These are phyloP conservation scores for Brachyistius frenatus DNA, from an alignment of 2,113 vertebrate species.

Conservation along the genomic window DNA sequence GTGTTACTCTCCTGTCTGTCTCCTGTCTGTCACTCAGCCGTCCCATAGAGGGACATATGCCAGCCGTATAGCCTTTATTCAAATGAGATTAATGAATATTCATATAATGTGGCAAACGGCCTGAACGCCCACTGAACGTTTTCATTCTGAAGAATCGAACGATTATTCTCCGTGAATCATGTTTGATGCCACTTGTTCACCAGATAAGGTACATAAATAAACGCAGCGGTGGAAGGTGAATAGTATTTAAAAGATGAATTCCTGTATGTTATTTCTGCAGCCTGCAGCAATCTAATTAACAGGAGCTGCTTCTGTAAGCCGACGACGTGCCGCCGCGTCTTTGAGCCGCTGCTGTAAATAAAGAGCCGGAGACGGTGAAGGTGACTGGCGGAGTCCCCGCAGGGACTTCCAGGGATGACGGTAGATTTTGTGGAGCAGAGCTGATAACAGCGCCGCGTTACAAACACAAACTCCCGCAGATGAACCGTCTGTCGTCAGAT, in stretches of 20 bases:
- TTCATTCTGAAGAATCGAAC: slow-evolving; percentile 40
- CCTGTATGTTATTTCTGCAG: slow-evolving; percentile 60
- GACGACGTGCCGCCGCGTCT: no score
- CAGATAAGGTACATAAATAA: slow-evolving; percentile 57
- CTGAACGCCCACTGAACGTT: slow-evolving; percentile 59
- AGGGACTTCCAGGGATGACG: slow-evolving; percentile 66
- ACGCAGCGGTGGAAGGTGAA: slow-evolving; percentile 44
- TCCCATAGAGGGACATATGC: slow-evolving; percentile 43
- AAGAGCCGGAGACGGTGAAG: slow-evolving; percentile 69
- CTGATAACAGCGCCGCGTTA: slow-evolving; percentile 62
- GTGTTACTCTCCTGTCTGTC: slow-evolving; percentile 21
- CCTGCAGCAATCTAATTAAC: slow-evolving; percentile 63
- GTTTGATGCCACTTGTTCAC: slow-evolving; percentile 30
- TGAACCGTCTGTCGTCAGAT: slow-evolving; percentile 56
- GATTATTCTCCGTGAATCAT: slow-evolving; percentile 26
- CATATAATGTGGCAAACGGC: slow-evolving; percentile 65
- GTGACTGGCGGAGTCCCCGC: slow-evolving; percentile 73
- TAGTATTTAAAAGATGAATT: slow-evolving; percentile 47
- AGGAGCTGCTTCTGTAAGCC: slow-evolving; percentile 16
- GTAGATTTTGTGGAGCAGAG: slow-evolving; percentile 67
- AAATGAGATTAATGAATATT: slow-evolving; percentile 78
- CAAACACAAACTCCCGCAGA: slow-evolving; percentile 66
- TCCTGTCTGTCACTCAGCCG: slow-evolving; percentile 65
- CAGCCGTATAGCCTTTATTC: slow-evolving; percentile 59
- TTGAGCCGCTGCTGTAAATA: slow-evolving; percentile 53